Evolutionary conservation across 2,113 vertebrate species (phyloP).

Genomic region (Myotis lucifugus): DNA sequence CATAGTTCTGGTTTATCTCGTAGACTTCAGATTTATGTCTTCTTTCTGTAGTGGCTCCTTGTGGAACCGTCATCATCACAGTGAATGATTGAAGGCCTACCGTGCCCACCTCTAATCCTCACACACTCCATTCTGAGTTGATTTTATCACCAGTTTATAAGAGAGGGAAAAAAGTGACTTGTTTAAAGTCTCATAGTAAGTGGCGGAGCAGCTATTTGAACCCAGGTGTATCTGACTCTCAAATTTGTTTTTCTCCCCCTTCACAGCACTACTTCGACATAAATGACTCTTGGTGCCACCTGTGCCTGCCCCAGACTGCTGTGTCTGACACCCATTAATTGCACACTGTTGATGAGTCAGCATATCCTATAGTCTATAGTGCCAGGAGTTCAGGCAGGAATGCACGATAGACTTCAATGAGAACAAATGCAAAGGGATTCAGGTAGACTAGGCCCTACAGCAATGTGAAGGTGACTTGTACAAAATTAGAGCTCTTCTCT

Average conservation of each 20-base stretch:
- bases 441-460: background rate
- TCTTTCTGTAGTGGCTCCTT: background rate
- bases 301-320: background rate
- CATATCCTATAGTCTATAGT: background rate
- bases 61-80: background rate
- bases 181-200: background rate
- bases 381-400: background rate
- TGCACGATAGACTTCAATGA: background rate
- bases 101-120: background rate
- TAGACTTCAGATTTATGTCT: background rate
- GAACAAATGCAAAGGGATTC: background rate
- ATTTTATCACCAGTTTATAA: background rate
- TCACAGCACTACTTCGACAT: background rate
- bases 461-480: background rate
- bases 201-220: background rate
- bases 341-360: background rate
- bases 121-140: background rate
- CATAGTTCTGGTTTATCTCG: background rate
- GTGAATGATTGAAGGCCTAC: background rate
- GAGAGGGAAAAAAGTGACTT: background rate
- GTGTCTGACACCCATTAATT: background rate
- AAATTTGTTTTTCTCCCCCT: background rate
- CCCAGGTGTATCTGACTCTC: background rate
- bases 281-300: background rate
- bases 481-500: background rate